A percentile compares a stretch with the other conserved stretches of the same genome.
Evolutionary conservation across 2,113 vertebrate species (phyloP).

Genomic region (Micronycteris hirsuta): DNA sequence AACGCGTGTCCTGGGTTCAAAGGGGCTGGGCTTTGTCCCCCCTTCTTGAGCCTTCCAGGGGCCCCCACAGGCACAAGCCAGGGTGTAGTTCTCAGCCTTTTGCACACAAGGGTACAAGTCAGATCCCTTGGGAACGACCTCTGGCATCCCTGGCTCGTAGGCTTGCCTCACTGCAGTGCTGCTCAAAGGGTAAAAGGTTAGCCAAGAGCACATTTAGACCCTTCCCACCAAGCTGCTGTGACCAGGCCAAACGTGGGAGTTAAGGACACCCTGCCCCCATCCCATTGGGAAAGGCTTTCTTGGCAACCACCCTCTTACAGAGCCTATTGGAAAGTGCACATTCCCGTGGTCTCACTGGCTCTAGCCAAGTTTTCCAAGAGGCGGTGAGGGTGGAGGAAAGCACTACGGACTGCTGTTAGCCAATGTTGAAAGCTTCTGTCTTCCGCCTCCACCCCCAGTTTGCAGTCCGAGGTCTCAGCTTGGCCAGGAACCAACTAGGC

Average conservation of each 20-base stretch:
- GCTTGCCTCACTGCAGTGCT: background rate
- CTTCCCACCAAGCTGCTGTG: background rate
- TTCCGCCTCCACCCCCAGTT: background rate
- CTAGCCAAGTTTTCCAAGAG: background rate
- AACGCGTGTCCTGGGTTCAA: background rate
- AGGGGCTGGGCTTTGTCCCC: background rate
- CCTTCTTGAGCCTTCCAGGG: background rate
- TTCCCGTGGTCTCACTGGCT: slow-evolving; percentile 27
- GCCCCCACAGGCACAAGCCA: background rate
- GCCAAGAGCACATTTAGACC: background rate
- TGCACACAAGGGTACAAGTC: background rate
- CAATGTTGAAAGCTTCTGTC: slow-evolving; percentile 18
- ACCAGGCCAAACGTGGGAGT: background rate
- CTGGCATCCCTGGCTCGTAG: background rate
- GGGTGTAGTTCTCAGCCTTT: background rate
- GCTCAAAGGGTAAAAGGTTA: background rate
- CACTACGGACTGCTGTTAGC: slow-evolving; percentile 1
- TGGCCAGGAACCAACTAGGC: slow-evolving; percentile 33
- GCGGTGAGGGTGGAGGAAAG: background rate
- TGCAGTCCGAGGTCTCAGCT: background rate
- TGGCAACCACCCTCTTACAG: slow-evolving; percentile 33
- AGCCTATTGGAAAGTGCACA: slow-evolving; percentile 28
- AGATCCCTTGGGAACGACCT: background rate
- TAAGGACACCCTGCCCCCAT: slow-evolving; percentile 20
- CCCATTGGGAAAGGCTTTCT: slow-evolving; percentile 5